These are phyloP conservation scores for Lasioglossum lativentre DNA, from an alignment of 2,888 invertebrate species.

Conservation along the genomic window DNA sequence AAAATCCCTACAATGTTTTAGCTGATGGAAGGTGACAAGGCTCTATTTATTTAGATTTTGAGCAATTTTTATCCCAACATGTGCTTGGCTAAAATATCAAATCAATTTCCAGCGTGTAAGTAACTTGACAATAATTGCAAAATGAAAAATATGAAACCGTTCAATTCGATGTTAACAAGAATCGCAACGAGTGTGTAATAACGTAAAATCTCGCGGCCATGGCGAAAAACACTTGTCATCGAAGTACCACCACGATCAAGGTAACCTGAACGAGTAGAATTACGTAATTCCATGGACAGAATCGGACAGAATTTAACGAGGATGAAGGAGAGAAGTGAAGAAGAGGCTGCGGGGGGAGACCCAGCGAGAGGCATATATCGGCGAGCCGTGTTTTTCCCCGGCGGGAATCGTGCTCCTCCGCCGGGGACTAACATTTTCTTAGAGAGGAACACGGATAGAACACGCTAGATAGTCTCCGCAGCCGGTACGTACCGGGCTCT, in stretches of 20 bases:
- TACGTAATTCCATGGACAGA: slow-evolving; percentile 12
- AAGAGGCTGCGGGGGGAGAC: too few relatives aligned
- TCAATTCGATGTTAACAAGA: too few relatives aligned
- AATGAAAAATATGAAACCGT: too few relatives aligned
- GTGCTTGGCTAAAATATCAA: too few relatives aligned
- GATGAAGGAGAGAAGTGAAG: neutral
- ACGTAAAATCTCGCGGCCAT: neutral
- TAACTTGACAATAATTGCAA: too few relatives aligned
- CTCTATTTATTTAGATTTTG: too few relatives aligned
- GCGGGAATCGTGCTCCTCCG: slow-evolving; percentile 28
- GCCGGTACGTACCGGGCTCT: slow-evolving; percentile 7
- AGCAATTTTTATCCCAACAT: too few relatives aligned
- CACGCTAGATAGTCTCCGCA: slow-evolving; percentile 9
- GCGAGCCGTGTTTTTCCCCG: slow-evolving; percentile 21
- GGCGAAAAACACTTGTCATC: neutral
- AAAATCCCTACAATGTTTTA: too few relatives aligned
- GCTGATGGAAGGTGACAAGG: too few relatives aligned
- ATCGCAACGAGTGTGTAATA: too few relatives aligned
- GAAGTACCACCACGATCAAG: slow-evolving; percentile 1
- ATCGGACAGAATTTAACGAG: slow-evolving; percentile 19
- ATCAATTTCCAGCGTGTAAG: too few relatives aligned
- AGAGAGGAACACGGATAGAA: slow-evolving; percentile 33
- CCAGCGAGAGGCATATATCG: too few relatives aligned
- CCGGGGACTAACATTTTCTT: slow-evolving; percentile 18
- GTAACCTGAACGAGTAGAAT: slow-evolving; percentile 14